These are phyloP conservation scores for Nemotelus pantherinus DNA, from an alignment of 2,888 invertebrate species.

Conservation along the genomic window DNA sequence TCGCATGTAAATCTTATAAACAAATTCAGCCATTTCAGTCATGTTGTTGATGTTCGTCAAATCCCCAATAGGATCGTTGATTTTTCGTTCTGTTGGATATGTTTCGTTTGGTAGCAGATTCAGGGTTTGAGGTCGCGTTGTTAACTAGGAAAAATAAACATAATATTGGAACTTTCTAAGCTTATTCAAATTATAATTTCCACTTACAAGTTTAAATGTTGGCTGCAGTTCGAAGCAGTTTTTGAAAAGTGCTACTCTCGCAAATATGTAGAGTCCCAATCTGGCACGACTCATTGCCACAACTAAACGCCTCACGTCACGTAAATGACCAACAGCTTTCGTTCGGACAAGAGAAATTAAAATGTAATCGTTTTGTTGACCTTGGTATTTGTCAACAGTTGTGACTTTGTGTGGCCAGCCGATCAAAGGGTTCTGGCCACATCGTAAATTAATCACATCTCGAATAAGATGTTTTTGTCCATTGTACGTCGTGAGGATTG, in stretches of 20 bases:
- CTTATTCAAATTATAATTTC: slow-evolving; percentile 8
- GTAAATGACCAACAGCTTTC: slow-evolving; percentile 95
- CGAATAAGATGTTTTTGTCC: slow-evolving; percentile 97
- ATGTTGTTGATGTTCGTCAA: slow-evolving; percentile 77
- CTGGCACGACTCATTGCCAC: slow-evolving; percentile 98
- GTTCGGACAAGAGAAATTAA: slow-evolving; percentile 95
- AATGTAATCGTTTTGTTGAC: slow-evolving; percentile 99
- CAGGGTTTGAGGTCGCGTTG: slow-evolving; percentile 81
- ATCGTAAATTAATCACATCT: slow-evolving; percentile 93
- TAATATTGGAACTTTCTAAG: not conserved
- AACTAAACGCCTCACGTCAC: slow-evolving; percentile 94
- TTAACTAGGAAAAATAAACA: slow-evolving; percentile 69
- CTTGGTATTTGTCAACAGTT: slow-evolving; percentile 99
- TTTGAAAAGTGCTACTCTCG: slow-evolving; percentile 88
- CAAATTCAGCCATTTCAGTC: slow-evolving; percentile 95
- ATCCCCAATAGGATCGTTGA: slow-evolving; percentile 64
- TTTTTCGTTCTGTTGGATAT: slow-evolving; percentile 76
- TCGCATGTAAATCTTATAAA: slow-evolving; percentile 84
- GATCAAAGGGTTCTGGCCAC: slow-evolving; percentile 93
- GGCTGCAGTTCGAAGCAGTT: slow-evolving; percentile 98
- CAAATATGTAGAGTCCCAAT: slow-evolving; percentile 96
- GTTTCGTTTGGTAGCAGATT: slow-evolving; percentile 82
- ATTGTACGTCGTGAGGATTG: slow-evolving; percentile 98
- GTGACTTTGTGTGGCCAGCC: slow-evolving; percentile 92
- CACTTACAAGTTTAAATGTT: slow-evolving; percentile 85